Evolutionary conservation across 2,797 vertebrate genomes (phyloP), one percentile per base, ranked within the genome.

Genomic region (Eurystomus glaucurus): DNA sequence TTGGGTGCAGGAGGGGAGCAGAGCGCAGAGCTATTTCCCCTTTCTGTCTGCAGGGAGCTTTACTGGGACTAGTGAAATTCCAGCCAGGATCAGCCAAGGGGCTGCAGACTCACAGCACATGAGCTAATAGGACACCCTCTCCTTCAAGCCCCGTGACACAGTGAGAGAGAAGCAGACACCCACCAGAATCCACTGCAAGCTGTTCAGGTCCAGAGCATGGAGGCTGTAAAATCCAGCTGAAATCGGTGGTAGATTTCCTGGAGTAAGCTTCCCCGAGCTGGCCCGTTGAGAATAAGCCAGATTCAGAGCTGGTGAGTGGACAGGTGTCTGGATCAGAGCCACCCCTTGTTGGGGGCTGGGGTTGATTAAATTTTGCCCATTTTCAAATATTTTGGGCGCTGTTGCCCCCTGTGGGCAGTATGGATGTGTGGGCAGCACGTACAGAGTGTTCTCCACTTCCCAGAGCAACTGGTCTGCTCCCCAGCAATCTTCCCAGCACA

Each of bases 1-100:
- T 98, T 96, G 96, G 97, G 97, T 97, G 97, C 96, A 97, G 95
- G 95, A 97, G 97, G 93, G 90, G 96, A 98, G 68, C 95, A 88
- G 90, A 93, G 94, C 19, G 8, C 95, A 92, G 93, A 97, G 94
- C 90, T 95, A 95, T 97, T 95, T 96, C 83, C 96, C 91, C 94
- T 95, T 97, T 97, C 94, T 97, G 84, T 97, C 88, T 93, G 87
- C 88, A 83, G 83, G 69, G 91, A 93, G 96, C 96, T 97, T 97
- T 97, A 91, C 91, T 97, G 85, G 96, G 94, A 97, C 97, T 96
- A 93, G 87, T 87, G 71, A 97, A 95, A 98, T 97, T 97, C 94
- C 95, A 97, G 68, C 33, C 83, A 94, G 91, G 87, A 97, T 94
- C 93, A 95, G 85, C 88, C 70, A 51, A 93, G 90, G 85, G 93